Conservation (phyloP, 2,888 invertebrate genomes). For the Blomia tropicalis region DNA sequence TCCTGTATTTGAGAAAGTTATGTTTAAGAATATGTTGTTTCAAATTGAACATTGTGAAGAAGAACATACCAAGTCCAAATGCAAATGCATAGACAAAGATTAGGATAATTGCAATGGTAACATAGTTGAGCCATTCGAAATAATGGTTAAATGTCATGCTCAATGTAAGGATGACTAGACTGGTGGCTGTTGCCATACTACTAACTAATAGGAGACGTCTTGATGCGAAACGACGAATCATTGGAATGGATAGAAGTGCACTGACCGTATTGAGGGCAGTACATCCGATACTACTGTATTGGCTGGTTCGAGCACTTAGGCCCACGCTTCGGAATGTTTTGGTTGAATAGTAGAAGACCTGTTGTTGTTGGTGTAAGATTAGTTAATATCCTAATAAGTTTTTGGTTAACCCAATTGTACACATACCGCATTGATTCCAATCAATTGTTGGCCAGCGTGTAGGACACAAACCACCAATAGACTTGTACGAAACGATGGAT, state of each 20-base stretch:
- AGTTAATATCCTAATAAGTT: neutral
- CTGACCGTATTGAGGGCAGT: neutral
- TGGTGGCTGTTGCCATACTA: neutral
- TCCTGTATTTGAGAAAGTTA: neutral
- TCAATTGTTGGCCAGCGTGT: slow-evolving; percentile 14
- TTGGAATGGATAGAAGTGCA: neutral
- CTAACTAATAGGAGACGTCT: neutral
- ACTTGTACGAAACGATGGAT: neutral
- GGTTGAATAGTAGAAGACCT: slow-evolving; percentile 16
- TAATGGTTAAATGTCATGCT: slow-evolving; percentile 2
- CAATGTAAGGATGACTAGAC: slow-evolving; percentile 6
- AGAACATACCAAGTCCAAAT: slow-evolving; percentile 1
- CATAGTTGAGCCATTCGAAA: slow-evolving; percentile 1
- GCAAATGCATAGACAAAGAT: slow-evolving; percentile 7
- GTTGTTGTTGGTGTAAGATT: neutral
- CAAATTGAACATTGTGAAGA: neutral
- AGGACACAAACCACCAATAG: slow-evolving; percentile 4
- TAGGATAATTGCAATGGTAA: slow-evolving; percentile 6
- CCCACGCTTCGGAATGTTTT: slow-evolving; percentile 9
- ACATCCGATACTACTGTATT: slow-evolving; percentile 12
- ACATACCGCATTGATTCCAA: slow-evolving; percentile 11
- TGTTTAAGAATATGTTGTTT: neutral
- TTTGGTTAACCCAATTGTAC: neutral
- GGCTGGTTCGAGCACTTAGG: neutral
- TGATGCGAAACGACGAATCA: neutral